Evolutionary conservation across 2,888 invertebrate genomes (phyloP), one percentile per base, ranked within the genome.

Genomic region (Horisme vitalbata): DNA sequence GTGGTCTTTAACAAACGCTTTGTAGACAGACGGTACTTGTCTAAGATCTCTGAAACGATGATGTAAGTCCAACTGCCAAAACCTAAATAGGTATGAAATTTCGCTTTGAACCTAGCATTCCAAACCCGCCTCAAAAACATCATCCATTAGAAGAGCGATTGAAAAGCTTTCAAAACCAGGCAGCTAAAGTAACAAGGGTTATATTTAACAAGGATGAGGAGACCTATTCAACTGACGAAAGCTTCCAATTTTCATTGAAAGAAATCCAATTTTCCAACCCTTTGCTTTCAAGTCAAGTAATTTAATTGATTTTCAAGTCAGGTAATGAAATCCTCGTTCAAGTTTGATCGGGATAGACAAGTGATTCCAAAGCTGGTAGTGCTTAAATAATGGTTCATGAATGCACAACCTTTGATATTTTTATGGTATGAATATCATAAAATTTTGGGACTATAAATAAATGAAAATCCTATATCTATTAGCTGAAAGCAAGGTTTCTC

Each of bases 201-300:
- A 26, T 24, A 37, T 45, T 37, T 30, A 45, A 48, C 46, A 37
- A 32, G 38, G 41, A 46, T 44, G 38, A 36, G 36, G 41, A 64
- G 41, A 21, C 27, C 30, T 31, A 48, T 65, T 63, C 31, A 47
- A 28, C 10, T 5, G 15, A 31, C 28, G 11, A 39, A 46, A 39
- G 33, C 32, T 28, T 43, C 41, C 37, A 37, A 41, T 24, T 30
- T 33, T 33, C 58, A 55, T 44, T 60, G 45, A 55, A 56, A 52
- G 52, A 55, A 68, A 63, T 53, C 39, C 39, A 61, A 65, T 67
- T 69, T 58, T 39, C 55, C 31, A 45, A 52, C 37, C 44, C 55
- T 50, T 41, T 44, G 46, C 49, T 14, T 60, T 58, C 36, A 46
- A 41, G 31, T 43, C 45, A 45, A 41, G 26, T 50, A 41, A 35